These are phyloP conservation scores for Amphibalanus amphitrite DNA, from an alignment of 1,140 invertebrate genomes.

Conservation along the genomic window DNA sequence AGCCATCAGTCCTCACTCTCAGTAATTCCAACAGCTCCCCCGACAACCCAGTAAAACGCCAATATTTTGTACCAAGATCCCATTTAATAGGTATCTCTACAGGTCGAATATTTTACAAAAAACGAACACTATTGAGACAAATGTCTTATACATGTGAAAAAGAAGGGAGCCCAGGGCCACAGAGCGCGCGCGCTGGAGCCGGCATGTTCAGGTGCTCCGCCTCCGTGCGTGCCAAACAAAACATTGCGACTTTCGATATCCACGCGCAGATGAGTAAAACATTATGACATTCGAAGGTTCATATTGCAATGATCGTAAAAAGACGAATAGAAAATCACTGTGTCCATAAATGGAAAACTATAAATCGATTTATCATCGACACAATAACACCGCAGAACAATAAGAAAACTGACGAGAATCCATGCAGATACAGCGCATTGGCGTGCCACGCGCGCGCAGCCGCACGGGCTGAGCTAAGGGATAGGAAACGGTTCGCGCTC, in stretches of 20 bases:
- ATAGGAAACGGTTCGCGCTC: neutral
- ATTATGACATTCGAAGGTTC: neutral
- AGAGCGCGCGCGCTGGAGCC: neutral
- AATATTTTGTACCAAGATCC: conserved; percentile 1
- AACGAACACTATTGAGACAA: conserved; percentile 3
- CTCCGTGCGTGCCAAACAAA: neutral
- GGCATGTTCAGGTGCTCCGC: neutral
- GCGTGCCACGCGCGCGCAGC: neutral
- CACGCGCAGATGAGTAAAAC: neutral
- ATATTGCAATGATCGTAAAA: conserved; percentile 2
- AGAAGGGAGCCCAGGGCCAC: neutral
- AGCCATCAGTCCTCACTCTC: too few relatives aligned
- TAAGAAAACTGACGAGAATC: neutral
- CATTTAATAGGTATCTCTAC: conserved; percentile 4
- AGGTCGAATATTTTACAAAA: neutral
- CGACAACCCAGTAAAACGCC: neutral
- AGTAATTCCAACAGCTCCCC: neutral
- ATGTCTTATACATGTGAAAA: conserved; percentile 1
- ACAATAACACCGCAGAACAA: neutral
- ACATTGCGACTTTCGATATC: neutral
- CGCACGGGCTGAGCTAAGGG: neutral
- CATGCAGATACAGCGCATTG: neutral
- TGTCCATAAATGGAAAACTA: conserved; percentile 1
- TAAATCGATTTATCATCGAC: neutral
- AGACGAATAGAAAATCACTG: conserved; percentile 1